Evolutionary conservation across 2,888 invertebrate species (phyloP), one percentile per base, ranked within the genome.

Genomic region (Neuroscelio doddi): DNA sequence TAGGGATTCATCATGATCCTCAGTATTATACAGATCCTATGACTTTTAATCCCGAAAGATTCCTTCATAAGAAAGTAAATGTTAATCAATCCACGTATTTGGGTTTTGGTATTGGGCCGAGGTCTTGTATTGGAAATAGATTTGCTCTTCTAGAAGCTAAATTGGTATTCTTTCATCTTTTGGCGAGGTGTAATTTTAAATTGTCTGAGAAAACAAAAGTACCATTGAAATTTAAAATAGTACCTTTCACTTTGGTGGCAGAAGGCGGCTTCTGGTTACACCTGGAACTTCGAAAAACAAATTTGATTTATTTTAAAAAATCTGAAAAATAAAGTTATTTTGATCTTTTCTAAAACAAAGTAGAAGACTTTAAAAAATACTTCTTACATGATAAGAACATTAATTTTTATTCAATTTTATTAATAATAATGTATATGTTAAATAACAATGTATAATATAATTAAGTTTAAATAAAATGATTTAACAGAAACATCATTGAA

Each of bases 1-100:
- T 69, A 50, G 72, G 72, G 0, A 34, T 85, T 10, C 85, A 85
- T 30, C 68, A 70, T 1, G 82, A 85, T 65, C 74, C 78, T 1
- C 64, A 82, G n/a, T 78, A 78, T 62, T 85, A 75, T 64, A 72
- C 80, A 0, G 70, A 84, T 39, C 85, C 85, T 0, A 74, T 81
- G 0, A 74, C 72, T 41, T 85, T 85, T 61, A 72, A 81, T 58
- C 85, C 85, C 0, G 84, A 85, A 41, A 72, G 85, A 30, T 85
- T 85, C 9, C 24, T 58, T 16, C 17, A 50, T 24, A 16, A 50
- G 9, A 50, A 50, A 27, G 15, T 34, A 12, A 42, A 16, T 2
- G 17, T 4, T 1, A 29, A 21, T 1, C 29, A 9, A 3, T 15
- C 55, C 0, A 72, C 77, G 0, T 85, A 76, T 61, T 24, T 84